A percentile compares a stretch with the other conserved stretches of the same genome.
Conservation (phyloP, 1,140 invertebrate genomes). For the Spodoptera litura region DNA sequence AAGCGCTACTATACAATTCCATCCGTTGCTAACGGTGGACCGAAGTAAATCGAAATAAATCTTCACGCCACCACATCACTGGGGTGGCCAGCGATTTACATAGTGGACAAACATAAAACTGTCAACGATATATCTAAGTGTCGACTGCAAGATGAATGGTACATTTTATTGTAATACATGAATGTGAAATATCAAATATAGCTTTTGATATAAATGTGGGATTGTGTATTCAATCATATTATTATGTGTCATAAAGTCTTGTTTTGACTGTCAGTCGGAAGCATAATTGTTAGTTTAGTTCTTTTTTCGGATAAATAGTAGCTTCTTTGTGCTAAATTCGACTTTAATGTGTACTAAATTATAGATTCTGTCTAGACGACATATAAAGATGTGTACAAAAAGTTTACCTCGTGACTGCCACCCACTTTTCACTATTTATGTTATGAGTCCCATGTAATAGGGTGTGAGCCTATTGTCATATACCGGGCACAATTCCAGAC, state of each 20-base stretch:
- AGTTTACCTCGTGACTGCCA: too few relatives aligned
- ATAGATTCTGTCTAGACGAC: too few relatives aligned
- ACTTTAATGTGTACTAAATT: too few relatives aligned
- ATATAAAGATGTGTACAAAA: too few relatives aligned
- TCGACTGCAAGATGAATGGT: conserved; percentile 62
- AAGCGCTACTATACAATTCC: not conserved
- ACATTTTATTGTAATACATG: conserved; percentile 47
- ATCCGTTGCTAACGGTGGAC: conserved; percentile 56
- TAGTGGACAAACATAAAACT: conserved; percentile 66
- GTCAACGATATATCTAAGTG: conserved; percentile 74
- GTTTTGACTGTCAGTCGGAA: too few relatives aligned
- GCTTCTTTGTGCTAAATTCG: too few relatives aligned
- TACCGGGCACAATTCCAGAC: too few relatives aligned
- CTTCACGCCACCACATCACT: conserved; percentile 53
- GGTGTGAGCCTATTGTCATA: too few relatives aligned
- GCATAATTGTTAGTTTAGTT: too few relatives aligned
- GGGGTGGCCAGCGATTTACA: conserved; percentile 58
- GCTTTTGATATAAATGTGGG: not conserved
- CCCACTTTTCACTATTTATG: too few relatives aligned
- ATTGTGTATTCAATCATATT: conserved; percentile 11
- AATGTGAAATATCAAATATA: conserved; percentile 14
- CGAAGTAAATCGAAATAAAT: conserved; percentile 69
- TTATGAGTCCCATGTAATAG: too few relatives aligned
- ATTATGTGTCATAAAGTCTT: not conserved
- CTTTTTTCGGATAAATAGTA: too few relatives aligned